Base-by-base conservation (phyloP, 1,140 invertebrate species). In the Sminthurides bifidus region DNA sequence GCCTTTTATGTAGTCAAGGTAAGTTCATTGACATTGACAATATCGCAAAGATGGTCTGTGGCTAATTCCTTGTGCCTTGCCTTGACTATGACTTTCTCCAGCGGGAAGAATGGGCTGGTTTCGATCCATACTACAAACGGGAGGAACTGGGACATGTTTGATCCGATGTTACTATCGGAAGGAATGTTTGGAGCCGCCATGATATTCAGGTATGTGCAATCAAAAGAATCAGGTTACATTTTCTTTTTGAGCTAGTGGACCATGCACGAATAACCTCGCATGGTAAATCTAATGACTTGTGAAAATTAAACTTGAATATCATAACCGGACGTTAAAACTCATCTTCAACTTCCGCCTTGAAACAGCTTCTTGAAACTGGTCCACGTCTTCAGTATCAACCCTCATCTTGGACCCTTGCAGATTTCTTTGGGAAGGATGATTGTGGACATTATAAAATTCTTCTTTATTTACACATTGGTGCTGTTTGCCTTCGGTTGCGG, bases 371-470 rank as follows among this genome's bases (percentile, higher is more conserved):
- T 95, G 30, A 95, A 94, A 70, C 76, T 94, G 62, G 89, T 95
- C 19, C 90, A 93, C 70, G 92, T 94, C 67, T 94, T 94, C 77
- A 92, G 89, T 44, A 87, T 95, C 38, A 93, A 92, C 74, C 91
- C 89, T 8, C 86, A 94, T 72, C 73, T 95, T 50, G 92, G 92
- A 50, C 91, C 92, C 0, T 73, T 94, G 10, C 84, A 83, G 69
- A 88, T 92, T 17, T 91, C 87, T 1, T 73, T 92, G 17, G 88
- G 88, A 51, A 75, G 88, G 66, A 92, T 93, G 88, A 86, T 92
- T 50, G 83, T 91, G 68, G 88, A 93, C 67, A 92, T 92, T 63
- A 81, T 92, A 56, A 92, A 92, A 69, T 93, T 92, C 73, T 90
- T 92, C 76, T 88, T 91, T 69, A 87, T 93, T 66, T 92, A 91